Evolutionary conservation across 2,888 invertebrate species (phyloP), one percentile per base, ranked within the genome.

Genomic region (Phania funesta): DNA sequence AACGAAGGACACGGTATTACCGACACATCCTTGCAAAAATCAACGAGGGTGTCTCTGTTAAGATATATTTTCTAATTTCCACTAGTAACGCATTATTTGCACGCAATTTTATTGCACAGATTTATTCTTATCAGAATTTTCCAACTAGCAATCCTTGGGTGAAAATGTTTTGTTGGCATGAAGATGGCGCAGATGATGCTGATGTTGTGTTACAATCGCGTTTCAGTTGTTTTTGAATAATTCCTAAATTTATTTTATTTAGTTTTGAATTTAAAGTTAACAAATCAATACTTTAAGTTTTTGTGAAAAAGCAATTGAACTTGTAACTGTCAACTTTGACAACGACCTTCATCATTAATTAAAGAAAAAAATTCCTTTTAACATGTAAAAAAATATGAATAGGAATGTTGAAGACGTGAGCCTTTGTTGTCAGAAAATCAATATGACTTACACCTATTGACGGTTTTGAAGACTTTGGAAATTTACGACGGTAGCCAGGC

Each of bases 291-390:
- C n/a, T n/a, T n/a, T n/a, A n/a, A n/a, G n/a, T n/a, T n/a, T 38
- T 44, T 48, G 1, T 32, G 24, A 22, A 20, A 44, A 50, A n/a
- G 35, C 52, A 68, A 58, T 58, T 60, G 65, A 68, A 80, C 70
- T 80, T 48, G 48, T 73, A 85, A 83, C 84, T 87, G 86, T 85
- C 85, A 86, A 84, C 84, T 79, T 84, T 83, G 80, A 84, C 84
- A 84, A 56, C 88, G 89, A 89, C 88, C 88, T 89, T 89, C 88
- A 84, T 86, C 86, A 88, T 88, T 88, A 89, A 87, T 89, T 80
- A 68, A 35, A 68, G 22, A 50, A 20, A 56, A 35, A 26, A 29
- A 38, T 50, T 62, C 22, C 13, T 32, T 22, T 41, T 18, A 11
- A 22, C 16, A 35, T 50, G 6, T 56, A 11, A 3, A 11, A 35